Conservation (phyloP, 2,797 vertebrate genomes). For the Pseudochirops cupreus region DNA sequence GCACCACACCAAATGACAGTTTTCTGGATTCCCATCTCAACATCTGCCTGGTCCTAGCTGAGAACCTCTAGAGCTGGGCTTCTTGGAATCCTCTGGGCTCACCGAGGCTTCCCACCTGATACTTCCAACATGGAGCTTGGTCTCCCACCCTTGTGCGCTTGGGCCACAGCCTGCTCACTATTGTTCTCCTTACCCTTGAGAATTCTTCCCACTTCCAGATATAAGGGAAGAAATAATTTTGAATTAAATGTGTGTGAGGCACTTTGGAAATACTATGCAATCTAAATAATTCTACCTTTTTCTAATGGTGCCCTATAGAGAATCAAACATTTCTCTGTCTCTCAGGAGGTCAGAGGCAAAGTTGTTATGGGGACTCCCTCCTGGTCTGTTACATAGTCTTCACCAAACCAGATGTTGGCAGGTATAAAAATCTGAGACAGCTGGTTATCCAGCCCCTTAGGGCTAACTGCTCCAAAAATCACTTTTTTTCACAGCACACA, state of each 20-base stretch:
- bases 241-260: constrained; percentile 57
- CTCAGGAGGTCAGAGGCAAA: constrained; percentile 65
- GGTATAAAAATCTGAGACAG: constrained; percentile 83
- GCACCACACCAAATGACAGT: background rate
- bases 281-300: constrained; percentile 66
- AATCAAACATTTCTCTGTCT: constrained; percentile 53
- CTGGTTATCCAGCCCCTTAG: constrained; percentile 83
- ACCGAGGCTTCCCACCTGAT: background rate
- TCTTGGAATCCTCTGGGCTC: background rate
- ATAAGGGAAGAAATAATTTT: constrained; percentile 48
- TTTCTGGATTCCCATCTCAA: background rate
- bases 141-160: background rate
- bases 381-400: constrained; percentile 70
- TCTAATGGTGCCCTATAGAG: constrained; percentile 59
- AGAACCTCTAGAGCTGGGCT: background rate
- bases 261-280: constrained; percentile 66
- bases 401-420: constrained; percentile 80
- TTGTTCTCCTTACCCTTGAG: background rate
- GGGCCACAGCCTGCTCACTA: background rate
- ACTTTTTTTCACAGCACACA: constrained; percentile 77
- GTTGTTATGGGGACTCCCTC: constrained; percentile 65
- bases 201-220: constrained; percentile 37
- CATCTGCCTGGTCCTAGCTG: background rate
- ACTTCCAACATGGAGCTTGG: background rate
- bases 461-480: constrained; percentile 82